Base-by-base conservation (phyloP, 2,113 vertebrate genomes). In the Ia io region DNA sequence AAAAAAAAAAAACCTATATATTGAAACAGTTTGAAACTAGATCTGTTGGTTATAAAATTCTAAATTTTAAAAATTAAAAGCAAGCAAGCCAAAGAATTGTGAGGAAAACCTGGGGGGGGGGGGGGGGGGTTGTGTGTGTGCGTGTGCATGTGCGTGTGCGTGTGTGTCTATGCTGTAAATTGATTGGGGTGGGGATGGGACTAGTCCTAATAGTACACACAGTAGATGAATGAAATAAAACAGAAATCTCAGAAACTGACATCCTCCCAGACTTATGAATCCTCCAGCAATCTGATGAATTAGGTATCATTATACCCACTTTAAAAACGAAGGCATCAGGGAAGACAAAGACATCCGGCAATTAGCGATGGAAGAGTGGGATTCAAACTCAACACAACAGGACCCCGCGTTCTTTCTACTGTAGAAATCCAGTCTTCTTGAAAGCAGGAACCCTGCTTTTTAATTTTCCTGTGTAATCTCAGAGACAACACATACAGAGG, bases 31-130 rank as follows among this genome's bases (percentile, higher is more conserved):
- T 3, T 53, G 76, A 61, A 47, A 30, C 53, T 69, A 78, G 17
- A 73, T 40, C 22, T 83, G 30, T 53, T 84, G 49, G 70, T 28
- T 77, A 89, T 22, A 78, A 83, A 71, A 63, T 37, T 80, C 10
- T 92, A 94, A 92, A 17, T 25, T 76, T 70, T 67, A 93, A 37
- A 82, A 77, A 47, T 84, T 83, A 80, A 91, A 95, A 88, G 74
- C 18, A 77, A 71, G 25, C 9, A 37, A 82, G 37, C 28, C 47
- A 88, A 96, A n/a, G 4, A 95, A 84, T 53, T 65, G 80, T 9
- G 6, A 88, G 23, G 13, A 67, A 95, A 84, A 53, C 2, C 11
- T 56, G 23, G 56, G 56, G 51, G 6, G 51, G 20, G 56, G 14
- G 13, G 4, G 22, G 56, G 9, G 1, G 23, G 9, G n/a, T n/a